Conservation (phyloP, 2,888 invertebrate species). For the Isotomurus palustris region DNA sequence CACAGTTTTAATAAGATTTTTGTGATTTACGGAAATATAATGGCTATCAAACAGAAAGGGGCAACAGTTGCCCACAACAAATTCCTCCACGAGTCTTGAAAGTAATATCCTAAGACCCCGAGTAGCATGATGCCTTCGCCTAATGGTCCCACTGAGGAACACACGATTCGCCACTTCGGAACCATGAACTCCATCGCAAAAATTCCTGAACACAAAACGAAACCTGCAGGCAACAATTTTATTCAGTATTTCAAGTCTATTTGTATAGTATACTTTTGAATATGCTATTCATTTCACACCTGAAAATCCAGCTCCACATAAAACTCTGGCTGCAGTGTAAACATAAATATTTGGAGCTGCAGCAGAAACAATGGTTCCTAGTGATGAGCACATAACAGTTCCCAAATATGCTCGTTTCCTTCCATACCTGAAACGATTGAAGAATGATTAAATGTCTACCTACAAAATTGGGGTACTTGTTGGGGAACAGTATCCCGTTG, state of each 20-base stretch:
- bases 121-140: slow-evolving; percentile 37
- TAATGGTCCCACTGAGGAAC: slow-evolving; percentile 37
- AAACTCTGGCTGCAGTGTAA: slow-evolving; percentile 28
- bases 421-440: slow-evolving; percentile 20
- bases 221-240: slow-evolving; percentile 22
- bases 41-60: slow-evolving; percentile 25
- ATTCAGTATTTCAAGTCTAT: background rate
- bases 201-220: slow-evolving; percentile 30
- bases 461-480: too few relatives aligned
- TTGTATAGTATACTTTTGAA: too few relatives aligned
- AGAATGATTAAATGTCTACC: background rate
- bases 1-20: background rate
- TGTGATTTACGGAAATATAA: slow-evolving; percentile 17
- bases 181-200: slow-evolving; percentile 42
- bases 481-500: too few relatives aligned
- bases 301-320: slow-evolving; percentile 33
- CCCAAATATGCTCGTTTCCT: slow-evolving; percentile 24
- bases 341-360: slow-evolving; percentile 20
- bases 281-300: background rate
- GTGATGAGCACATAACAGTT: slow-evolving; percentile 17
- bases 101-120: slow-evolving; percentile 25
- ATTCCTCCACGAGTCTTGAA: slow-evolving; percentile 29
- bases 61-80: slow-evolving; percentile 25
- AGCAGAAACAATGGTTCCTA: slow-evolving; percentile 23
- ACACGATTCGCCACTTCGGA: slow-evolving; percentile 32